Evolutionary conservation across 1,140 invertebrate genomes (phyloP), one percentile per base, ranked within the genome.

Genomic region (Drosophila fuyamai): DNA sequence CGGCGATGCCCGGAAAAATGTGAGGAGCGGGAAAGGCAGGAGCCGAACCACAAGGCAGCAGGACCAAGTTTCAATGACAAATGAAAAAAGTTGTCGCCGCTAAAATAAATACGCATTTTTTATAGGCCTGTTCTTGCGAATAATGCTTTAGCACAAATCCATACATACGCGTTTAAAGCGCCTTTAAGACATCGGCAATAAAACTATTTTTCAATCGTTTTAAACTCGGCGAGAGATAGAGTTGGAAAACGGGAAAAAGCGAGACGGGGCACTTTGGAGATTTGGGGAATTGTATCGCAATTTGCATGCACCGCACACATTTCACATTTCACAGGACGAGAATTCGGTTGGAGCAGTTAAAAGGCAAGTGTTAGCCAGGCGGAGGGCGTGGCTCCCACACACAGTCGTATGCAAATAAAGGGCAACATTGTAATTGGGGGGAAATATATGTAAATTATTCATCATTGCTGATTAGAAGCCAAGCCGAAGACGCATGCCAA

Each of bases 381-480:
- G n/a, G 56, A 44, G 72, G 66, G 68, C 58, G 51, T 68, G 50
- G 36, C 67, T 18, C 46, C 12, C 41, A 58, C 29, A 6, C 29
- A 53, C 55, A 70, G 60, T 57, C 57, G 66, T 84, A 89, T 84
- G 81, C 85, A 89, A 89, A 89, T 89, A 89, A 90, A 85, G 88
- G 90, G 81, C 81, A 89, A 81, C 81, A 90, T 74, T 90, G 84
- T 91, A 91, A 83, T 91, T 85, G 78, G 90, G 74, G 80, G 80
- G 60, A 90, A 91, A 86, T 90, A 86, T 91, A 91, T 91, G 90
- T 78, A 90, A 90, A 91, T 91, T 91, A 89, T 91, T 91, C 89
- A 91, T 91, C 89, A 91, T 91, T 91, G 90, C 84, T 91, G 89
- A 91, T 91, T 90, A 91, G 90, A 91, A 91, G 84, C 73, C 76